Conservation (phyloP, 2,888 invertebrate genomes). For the Thera britannica region DNA sequence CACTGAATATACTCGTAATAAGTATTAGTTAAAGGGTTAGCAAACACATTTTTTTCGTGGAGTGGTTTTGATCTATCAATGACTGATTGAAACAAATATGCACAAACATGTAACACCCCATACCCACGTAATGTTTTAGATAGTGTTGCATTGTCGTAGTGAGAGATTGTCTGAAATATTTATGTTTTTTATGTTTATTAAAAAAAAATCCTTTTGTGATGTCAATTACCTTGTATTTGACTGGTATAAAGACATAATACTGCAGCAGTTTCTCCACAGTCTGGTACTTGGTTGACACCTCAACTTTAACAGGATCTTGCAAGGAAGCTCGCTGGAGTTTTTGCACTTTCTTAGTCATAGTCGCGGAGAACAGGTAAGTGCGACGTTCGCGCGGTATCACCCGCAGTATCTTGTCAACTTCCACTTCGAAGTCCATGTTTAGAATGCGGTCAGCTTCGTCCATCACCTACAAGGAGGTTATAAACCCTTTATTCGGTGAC, state of each 20-base stretch:
- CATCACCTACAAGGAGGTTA: constrained; percentile 88
- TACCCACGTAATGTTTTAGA: no score
- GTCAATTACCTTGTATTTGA: constrained; percentile 98
- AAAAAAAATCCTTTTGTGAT: no score
- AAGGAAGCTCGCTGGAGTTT: constrained; percentile 98
- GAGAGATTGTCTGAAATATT: no score
- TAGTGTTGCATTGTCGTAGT: no score
- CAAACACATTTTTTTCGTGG: no score
- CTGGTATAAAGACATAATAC: constrained; percentile 97
- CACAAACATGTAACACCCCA: no score
- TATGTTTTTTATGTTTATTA: no score
- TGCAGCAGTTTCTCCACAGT: constrained; percentile 98
- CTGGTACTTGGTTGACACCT: constrained; percentile 98
- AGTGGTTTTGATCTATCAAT: no score
- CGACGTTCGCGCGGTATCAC: constrained; percentile 95
- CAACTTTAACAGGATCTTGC: constrained; percentile 97
- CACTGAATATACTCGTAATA: no score
- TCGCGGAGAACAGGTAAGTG: constrained; percentile 98
- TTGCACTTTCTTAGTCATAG: constrained; percentile 98
- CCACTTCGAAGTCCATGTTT: constrained; percentile 99
- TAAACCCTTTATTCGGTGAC: not conserved
- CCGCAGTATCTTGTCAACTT: constrained; percentile 97
- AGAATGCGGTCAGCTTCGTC: constrained; percentile 99
- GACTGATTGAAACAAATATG: no score
- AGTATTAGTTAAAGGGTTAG: no score